Evolutionary conservation across 2,888 invertebrate genomes (phyloP).

Genomic region (Dryadula phaetusa): DNA sequence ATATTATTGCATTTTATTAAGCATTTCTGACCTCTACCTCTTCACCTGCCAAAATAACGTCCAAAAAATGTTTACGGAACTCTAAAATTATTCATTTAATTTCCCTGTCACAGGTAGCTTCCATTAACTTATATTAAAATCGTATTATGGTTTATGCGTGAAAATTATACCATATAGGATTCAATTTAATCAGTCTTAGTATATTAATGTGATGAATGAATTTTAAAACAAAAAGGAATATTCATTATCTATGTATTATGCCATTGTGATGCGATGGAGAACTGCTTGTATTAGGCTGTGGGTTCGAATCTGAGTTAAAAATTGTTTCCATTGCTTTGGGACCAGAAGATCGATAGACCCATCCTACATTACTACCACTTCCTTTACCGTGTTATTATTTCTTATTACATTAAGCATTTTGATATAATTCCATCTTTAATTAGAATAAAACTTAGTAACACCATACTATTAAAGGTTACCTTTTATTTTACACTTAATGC

Average conservation of each 20-base stretch:
- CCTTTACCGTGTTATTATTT: no score
- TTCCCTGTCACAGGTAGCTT: conserved; percentile 35
- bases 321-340: no score
- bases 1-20: no score
- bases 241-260: not conserved
- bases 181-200: conserved; percentile 10
- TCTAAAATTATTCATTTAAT: conserved; percentile 22
- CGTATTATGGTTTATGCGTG: conserved; percentile 22
- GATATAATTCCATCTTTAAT: no score
- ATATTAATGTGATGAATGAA: conserved; percentile 11
- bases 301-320: not conserved
- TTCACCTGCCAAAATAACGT: no score
- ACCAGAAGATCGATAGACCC: no score
- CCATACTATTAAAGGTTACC: no score
- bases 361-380: no score
- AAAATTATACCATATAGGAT: conserved; percentile 27
- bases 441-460: no score
- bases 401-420: no score
- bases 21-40: not conserved
- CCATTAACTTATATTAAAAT: conserved; percentile 29
- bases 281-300: not conserved
- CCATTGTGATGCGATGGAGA: not conserved
- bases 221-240: not conserved
- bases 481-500: no score
- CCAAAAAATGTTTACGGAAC: conserved; percentile 9